A percentile compares a stretch with the other conserved stretches of the same genome.
Evolutionary conservation across 2,797 vertebrate genomes (phyloP).

Genomic region (Sebastes oblongus): DNA sequence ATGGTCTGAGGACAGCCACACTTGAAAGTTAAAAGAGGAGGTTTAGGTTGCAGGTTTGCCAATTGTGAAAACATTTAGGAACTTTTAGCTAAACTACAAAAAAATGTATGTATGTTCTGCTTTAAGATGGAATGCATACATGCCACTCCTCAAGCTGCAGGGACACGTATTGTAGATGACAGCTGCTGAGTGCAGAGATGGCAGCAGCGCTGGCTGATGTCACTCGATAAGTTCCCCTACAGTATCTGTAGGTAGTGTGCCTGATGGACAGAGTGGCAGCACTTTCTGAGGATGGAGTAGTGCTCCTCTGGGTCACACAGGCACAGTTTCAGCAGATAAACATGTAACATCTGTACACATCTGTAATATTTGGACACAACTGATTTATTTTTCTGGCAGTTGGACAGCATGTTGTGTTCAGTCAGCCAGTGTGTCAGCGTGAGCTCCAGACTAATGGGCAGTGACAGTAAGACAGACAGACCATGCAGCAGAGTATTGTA

Average conservation of each 20-base stretch:
- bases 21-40: no score
- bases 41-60: not conserved
- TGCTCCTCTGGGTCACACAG: not conserved
- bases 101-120: not conserved
- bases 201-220: not conserved
- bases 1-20: not conserved
- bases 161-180: not conserved
- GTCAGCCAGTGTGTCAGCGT: slow-evolving; percentile 76
- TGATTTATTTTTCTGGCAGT: slow-evolving; percentile 51
- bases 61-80: not conserved
- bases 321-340: slow-evolving; percentile 59
- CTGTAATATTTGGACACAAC: not conserved
- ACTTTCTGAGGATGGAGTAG: not conserved
- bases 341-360: no score
- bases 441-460: slow-evolving; percentile 81
- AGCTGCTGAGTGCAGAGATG: not conserved
- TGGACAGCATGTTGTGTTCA: slow-evolving; percentile 84
- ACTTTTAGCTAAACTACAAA: no score
- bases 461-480: slow-evolving; percentile 66
- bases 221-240: not conserved
- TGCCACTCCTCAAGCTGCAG: not conserved
- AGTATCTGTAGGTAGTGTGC: not conserved
- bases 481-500: slow-evolving; percentile 85
- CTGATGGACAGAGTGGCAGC: not conserved
- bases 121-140: not conserved